phyloP scores from a whole-genome alignment of 92 coral and sea anemone genomes.

The Epizoanthus scotinus region DNA sequence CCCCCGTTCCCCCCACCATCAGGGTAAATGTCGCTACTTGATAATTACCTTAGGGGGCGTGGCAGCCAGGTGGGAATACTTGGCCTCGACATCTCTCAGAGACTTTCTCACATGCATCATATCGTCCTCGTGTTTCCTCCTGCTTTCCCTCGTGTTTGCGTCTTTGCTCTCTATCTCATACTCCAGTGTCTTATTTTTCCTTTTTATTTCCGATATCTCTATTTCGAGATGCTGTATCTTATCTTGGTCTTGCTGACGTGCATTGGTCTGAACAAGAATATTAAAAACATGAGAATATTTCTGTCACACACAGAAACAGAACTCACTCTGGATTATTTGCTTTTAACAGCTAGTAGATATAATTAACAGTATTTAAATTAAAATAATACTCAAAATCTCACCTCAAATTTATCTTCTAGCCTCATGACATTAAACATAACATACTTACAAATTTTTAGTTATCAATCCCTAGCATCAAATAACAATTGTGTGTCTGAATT shows the following conservation, averaged over 20 bases:
- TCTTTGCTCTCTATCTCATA: constrained; percentile 64
- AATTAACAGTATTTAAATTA: too few species aligned
- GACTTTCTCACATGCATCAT: constrained; percentile 70
- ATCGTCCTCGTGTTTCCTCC: constrained; percentile 70
- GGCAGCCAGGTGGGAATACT: constrained; percentile 84
- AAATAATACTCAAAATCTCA: too few species aligned
- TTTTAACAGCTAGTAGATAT: background rate
- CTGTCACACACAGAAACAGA: too few species aligned
- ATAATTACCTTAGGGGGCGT: constrained; percentile 88
- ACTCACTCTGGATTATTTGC: background rate
- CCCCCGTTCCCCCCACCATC: too few species aligned
- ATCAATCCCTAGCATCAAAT: too few species aligned
- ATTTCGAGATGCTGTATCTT: constrained; percentile 64
- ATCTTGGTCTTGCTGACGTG: constrained; percentile 41
- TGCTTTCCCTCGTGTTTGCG: constrained; percentile 47
- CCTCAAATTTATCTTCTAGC: too few species aligned
- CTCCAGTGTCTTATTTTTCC: constrained; percentile 67
- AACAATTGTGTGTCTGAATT: too few species aligned
- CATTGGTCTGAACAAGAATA: constrained; percentile 2
- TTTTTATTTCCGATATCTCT: constrained; percentile 66
- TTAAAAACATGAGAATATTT: background rate
- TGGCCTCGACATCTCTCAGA: constrained; percentile 83
- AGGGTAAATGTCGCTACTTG: too few species aligned
- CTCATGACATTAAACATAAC: too few species aligned
- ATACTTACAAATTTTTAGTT: too few species aligned